Evolutionary conservation across 2,888 invertebrate species (phyloP), one percentile per base, ranked within the genome.

Genomic region (Leptogaster cylindrica): DNA sequence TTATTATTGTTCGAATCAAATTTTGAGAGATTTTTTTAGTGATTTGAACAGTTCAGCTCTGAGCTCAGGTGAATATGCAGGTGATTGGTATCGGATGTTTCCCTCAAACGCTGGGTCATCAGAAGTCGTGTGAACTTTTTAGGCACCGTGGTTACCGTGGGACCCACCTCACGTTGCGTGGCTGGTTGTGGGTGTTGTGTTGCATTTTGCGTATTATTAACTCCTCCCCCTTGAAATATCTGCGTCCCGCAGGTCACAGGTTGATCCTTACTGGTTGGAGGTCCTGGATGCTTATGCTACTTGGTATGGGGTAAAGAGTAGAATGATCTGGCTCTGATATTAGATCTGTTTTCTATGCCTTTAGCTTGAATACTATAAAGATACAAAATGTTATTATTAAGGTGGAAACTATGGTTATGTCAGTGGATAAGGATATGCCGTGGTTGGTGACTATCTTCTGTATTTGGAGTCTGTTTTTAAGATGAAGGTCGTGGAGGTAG

Each of bases 401-500:
- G 3, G 25, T 6, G n/a, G 25, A 20, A 48, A 5, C 10, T 25
- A 50, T 20, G n/a, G 3, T 41, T 41, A 14, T 41, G 7, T 10
- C 10, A n/a, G 14, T 12, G 50, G 50, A 23, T n/a, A n/a, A n/a
- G n/a, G n/a, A n/a, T 50, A 50, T 50, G 50, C 20, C 25, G 27
- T n/a, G 20, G 50, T 25, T 25, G 50, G 50, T 50, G 10, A 25
- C 14, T 50, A 50, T 4, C 25, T 50, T 23, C 50, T 25, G 10
- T 25, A 50, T 12, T 25, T 50, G 50, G 1, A 8, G 20, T 25
- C 20, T 50, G 7, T 50, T 50, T 50, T 23, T 50, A 14, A 50
- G 50, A 25, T 50, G 50, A 2, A 50, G 50, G 23, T 50, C 50
- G n/a, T n/a, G n/a, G n/a, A n/a, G n/a, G n/a, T n/a, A n/a, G n/a